Evolutionary conservation across 2,888 invertebrate genomes (phyloP).

Genomic region (Drosophila ochracea): DNA sequence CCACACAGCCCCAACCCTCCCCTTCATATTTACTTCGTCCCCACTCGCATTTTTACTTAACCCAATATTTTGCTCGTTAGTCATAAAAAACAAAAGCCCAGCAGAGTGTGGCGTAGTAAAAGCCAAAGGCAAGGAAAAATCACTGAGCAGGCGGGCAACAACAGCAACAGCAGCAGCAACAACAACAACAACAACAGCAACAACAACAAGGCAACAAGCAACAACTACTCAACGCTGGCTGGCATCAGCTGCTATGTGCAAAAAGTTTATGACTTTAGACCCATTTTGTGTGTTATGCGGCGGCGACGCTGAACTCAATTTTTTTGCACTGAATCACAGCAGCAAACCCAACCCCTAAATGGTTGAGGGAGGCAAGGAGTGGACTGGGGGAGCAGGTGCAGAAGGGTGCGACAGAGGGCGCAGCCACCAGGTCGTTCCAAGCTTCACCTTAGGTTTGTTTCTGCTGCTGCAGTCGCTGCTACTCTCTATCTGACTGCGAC

Average conservation of each 20-base stretch:
- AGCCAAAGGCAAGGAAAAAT: conserved; percentile 79
- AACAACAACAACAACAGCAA: conserved; percentile 33
- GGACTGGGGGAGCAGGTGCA: background rate
- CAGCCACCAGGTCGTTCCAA: conserved; percentile 27
- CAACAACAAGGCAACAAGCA: conserved; percentile 24
- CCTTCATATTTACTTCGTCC: conserved; percentile 13
- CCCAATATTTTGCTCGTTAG: conserved; percentile 81
- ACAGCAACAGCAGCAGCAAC: conserved; percentile 40
- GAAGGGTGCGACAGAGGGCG: background rate
- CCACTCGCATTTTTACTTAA: conserved; percentile 62
- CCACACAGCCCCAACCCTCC: background rate
- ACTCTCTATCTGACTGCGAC: conserved; percentile 36
- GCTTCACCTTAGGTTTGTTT: conserved; percentile 58
- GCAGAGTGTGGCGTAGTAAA: conserved; percentile 73
- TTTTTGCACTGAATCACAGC: conserved; percentile 65
- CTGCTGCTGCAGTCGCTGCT: conserved; percentile 5
- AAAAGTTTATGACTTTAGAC: conserved; percentile 82
- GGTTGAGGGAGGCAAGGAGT: background rate
- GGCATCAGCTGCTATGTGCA: conserved; percentile 76
- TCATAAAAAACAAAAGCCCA: conserved; percentile 75
- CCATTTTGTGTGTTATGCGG: conserved; percentile 72
- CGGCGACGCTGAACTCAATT: conserved; percentile 70
- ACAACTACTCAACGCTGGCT: conserved; percentile 60
- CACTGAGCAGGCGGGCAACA: conserved; percentile 62
- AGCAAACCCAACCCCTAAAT: conserved; percentile 11